Evolutionary conservation across 2,888 invertebrate genomes (phyloP).

Genomic region (Hyppa rectilinea): DNA sequence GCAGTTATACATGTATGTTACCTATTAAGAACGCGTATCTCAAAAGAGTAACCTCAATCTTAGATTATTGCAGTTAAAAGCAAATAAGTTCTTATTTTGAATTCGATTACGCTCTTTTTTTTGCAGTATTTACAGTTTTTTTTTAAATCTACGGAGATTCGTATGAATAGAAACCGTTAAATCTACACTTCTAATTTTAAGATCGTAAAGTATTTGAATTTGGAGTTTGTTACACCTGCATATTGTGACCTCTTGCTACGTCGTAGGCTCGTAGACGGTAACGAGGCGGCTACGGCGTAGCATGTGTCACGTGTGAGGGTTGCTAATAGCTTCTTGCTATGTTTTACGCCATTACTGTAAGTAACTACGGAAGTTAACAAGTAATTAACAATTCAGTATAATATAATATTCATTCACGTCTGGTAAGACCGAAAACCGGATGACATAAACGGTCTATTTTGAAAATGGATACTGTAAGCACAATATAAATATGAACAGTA

Average conservation of each 20-base stretch:
- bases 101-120: too few relatives aligned
- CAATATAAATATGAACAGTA: too few relatives aligned
- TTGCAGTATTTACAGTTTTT: too few relatives aligned
- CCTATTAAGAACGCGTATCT: too few relatives aligned
- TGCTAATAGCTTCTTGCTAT: conserved; percentile 35
- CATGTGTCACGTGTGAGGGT: conserved; percentile 39
- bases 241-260: conserved; percentile 39
- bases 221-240: conserved; percentile 13
- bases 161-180: too few relatives aligned
- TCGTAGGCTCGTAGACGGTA: conserved; percentile 50
- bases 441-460: not conserved
- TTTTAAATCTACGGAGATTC: too few relatives aligned
- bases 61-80: too few relatives aligned
- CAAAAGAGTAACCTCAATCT: too few relatives aligned
- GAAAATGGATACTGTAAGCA: not conserved
- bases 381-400: conserved; percentile 14
- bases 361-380: conserved; percentile 28
- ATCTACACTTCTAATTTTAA: not conserved
- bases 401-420: conserved; percentile 2
- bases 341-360: conserved; percentile 19
- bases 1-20: too few relatives aligned
- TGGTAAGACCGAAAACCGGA: not conserved
- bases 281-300: conserved; percentile 52
- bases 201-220: not conserved
- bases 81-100: too few relatives aligned